Evolutionary conservation across 2,888 invertebrate species (phyloP), one percentile per base, ranked within the genome.

Genomic region (Pammene fasciana): DNA sequence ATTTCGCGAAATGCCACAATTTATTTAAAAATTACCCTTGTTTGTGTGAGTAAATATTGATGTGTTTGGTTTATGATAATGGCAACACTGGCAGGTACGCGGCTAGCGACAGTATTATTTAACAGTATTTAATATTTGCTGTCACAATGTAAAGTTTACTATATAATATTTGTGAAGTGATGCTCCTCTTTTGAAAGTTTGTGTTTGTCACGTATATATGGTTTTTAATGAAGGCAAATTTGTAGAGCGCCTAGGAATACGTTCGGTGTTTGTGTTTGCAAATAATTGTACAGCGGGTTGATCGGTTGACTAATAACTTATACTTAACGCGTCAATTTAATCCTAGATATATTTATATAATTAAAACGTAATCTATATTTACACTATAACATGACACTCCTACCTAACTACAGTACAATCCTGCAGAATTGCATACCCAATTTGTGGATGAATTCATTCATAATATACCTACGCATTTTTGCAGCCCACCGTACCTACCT

Each of bases 11-110:
- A 91, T 90, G 89, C 90, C 92, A 92, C 93, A 93, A 93, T 93
- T 92, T 92, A 92, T 93, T 93, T 92, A 93, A 93, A 93, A 93
- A 93, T 92, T 92, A 93, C 92, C 91, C 91, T 90, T 92, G 92
- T 92, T 92, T 92, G 91, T 91, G 86, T 87, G 86, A 82, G 86
- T 87, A 92, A 93, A 93, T 93, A 93, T 93, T 93, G 90, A 90
- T 89, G 84, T 93, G 89, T 93, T 93, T 93, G 93, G 91, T 90
- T 92, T 92, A 92, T 90, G 92, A 92, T 93, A 93, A 92, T 93
- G 87, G 92, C 89, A 92, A 90, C 91, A 90, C 87, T 85, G 85
- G 79, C 89, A 89, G 89, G 89, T 88, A 89, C 38, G 16, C 78
- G 80, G 84, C 90, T 87, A 90, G 88, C 88, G 87, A 89, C 90